Conservation (phyloP, 2,797 vertebrate species). For the Lagorchestes hirsutus region DNA sequence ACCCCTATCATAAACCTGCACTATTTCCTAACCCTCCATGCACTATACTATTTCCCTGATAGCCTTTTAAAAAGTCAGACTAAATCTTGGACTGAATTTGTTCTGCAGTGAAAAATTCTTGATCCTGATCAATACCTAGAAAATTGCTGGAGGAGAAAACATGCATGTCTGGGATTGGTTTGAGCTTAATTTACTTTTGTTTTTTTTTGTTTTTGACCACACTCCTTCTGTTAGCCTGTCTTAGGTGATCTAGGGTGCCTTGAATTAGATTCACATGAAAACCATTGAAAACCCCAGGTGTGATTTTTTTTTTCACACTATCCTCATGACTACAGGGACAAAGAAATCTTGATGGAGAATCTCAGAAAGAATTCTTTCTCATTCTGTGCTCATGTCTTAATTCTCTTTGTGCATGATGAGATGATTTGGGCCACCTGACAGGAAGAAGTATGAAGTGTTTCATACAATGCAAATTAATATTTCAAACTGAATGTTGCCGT, state of each 20-base stretch:
- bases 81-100: slow-evolving; percentile 38
- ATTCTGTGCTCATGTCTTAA: slow-evolving; percentile 56
- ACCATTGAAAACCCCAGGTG: slow-evolving; percentile 50
- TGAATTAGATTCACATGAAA: slow-evolving; percentile 68
- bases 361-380: slow-evolving; percentile 44
- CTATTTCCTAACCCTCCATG: neutral
- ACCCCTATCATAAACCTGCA: slow-evolving; percentile 64
- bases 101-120: slow-evolving; percentile 59
- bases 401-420: slow-evolving; percentile 61
- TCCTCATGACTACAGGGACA: slow-evolving; percentile 53
- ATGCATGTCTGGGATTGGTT: slow-evolving; percentile 51
- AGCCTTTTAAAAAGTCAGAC: slow-evolving; percentile 37
- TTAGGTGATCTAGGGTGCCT: slow-evolving; percentile 43
- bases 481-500: slow-evolving; percentile 70
- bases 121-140: slow-evolving; percentile 59
- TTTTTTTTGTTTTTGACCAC: slow-evolving; percentile 38
- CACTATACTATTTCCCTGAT: slow-evolving; percentile 39
- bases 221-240: neutral
- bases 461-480: slow-evolving; percentile 67
- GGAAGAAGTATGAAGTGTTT: slow-evolving; percentile 73
- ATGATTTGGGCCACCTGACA: slow-evolving; percentile 54
- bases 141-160: slow-evolving; percentile 21
- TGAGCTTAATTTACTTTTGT: slow-evolving; percentile 37
- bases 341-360: slow-evolving; percentile 62
- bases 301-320: slow-evolving; percentile 67